Conservation (phyloP, 2,797 vertebrate genomes). For the Aeoliscus strigatus region DNA sequence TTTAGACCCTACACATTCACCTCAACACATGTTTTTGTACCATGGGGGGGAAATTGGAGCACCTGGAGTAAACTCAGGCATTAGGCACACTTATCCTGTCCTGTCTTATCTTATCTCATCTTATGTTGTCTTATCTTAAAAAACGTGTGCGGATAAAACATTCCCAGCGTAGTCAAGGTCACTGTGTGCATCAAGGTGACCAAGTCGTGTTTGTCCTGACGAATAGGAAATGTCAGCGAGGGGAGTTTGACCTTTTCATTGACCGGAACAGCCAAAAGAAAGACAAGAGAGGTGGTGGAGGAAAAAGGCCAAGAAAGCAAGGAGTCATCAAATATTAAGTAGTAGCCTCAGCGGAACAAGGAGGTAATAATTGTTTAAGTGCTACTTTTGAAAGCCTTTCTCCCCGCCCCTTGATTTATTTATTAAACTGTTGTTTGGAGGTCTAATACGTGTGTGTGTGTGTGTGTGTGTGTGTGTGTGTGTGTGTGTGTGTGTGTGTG, state of each 20-base stretch:
- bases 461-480: too few species aligned
- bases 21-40: too few species aligned
- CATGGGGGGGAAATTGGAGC: too few species aligned
- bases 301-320: constrained; percentile 42
- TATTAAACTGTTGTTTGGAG: constrained; percentile 57
- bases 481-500: too few species aligned
- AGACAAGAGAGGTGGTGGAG: constrained; percentile 24
- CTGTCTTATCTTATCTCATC: too few species aligned
- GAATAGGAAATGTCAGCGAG: constrained; percentile 43
- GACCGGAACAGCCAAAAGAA: constrained; percentile 36
- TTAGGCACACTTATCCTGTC: too few species aligned
- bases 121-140: too few species aligned
- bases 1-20: too few species aligned
- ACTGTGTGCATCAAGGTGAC: constrained; percentile 11
- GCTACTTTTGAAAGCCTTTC: constrained; percentile 63
- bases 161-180: too few species aligned
- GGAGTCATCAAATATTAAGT: constrained; percentile 78
- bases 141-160: too few species aligned
- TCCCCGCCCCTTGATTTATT: constrained; percentile 62
- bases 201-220: constrained; percentile 15
- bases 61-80: too few species aligned
- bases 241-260: constrained; percentile 36
- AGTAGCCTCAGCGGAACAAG: constrained; percentile 71
- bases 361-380: constrained; percentile 82
- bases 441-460: too few species aligned